Percentiles rank a stretch among this genome's conserved stretches.
Evolutionary conservation across 92 coral and sea anemone species (phyloP).

Genomic region (Zoanthus sansibaricus): DNA sequence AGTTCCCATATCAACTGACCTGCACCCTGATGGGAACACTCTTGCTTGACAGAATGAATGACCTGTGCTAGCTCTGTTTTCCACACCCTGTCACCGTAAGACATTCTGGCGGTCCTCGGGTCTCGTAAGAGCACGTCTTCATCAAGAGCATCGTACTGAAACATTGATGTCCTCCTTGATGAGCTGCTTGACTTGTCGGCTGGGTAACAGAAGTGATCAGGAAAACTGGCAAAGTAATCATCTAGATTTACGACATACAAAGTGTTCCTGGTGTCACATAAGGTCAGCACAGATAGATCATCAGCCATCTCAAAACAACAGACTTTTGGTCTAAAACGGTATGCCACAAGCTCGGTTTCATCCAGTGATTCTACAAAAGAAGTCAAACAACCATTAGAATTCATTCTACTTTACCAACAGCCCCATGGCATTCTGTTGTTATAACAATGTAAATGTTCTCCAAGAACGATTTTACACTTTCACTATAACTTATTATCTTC

Average conservation of each 20-base stretch:
- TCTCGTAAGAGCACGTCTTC: constrained; percentile 78
- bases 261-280: constrained; percentile 75
- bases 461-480: too few species aligned
- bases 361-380: neutral
- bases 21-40: neutral
- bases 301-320: constrained; percentile 68
- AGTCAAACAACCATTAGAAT: too few species aligned
- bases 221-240: constrained; percentile 73
- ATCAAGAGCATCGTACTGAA: constrained; percentile 73
- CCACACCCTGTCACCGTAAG: constrained; percentile 92
- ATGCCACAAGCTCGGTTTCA: neutral
- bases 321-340: constrained; percentile 36
- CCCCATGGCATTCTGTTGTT: too few species aligned
- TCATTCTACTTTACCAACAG: too few species aligned
- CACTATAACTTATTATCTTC: too few species aligned
- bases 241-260: constrained; percentile 76
- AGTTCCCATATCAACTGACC: constrained; percentile 19
- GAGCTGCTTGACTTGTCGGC: neutral
- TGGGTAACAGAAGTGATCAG: constrained; percentile 56
- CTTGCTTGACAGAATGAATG: constrained; percentile 52
- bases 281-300: constrained; percentile 72
- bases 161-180: neutral
- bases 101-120: constrained; percentile 58
- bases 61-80: constrained; percentile 79
- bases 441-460: too few species aligned